A percentile compares a stretch with the other conserved stretches of the same genome.
Conservation (phyloP, 2,797 vertebrate species). For the Platalea minor region DNA sequence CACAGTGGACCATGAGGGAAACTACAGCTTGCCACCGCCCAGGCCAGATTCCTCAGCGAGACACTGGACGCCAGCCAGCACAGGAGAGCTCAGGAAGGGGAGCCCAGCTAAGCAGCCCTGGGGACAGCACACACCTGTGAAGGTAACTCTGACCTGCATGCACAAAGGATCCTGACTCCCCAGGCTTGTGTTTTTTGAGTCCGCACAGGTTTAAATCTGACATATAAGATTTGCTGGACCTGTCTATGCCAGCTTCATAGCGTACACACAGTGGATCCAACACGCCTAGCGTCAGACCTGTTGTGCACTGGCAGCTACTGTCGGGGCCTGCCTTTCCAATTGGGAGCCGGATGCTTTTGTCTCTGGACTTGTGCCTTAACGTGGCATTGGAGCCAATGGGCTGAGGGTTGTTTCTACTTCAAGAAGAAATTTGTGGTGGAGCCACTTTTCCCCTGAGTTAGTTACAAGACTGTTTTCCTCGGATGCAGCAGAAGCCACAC, state of each 20-base stretch:
- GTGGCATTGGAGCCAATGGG: not conserved
- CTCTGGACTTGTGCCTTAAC: not conserved
- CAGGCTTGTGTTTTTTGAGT: not conserved
- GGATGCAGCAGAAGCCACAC: not conserved
- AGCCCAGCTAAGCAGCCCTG: not conserved
- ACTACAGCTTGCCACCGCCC: not conserved
- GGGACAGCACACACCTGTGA: rapidly evolving
- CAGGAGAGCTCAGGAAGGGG: not conserved
- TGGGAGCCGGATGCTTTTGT: not conserved
- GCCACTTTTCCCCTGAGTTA: not conserved
- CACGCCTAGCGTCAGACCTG: not conserved
- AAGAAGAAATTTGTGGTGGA: not conserved
- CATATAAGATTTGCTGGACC: not conserved
- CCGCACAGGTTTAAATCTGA: not conserved
- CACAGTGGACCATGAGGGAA: not conserved
- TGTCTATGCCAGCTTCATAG: not conserved
- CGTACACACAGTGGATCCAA: not conserved
- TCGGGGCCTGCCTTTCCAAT: not conserved
- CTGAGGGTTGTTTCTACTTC: not conserved
- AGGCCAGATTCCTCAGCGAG: not conserved
- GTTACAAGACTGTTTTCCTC: not conserved
- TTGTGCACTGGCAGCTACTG: not conserved
- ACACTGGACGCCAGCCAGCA: not conserved
- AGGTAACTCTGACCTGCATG: not conserved
- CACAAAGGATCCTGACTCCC: not conserved